These are phyloP conservation scores for Macrobrachium nipponense DNA, from an alignment of 1,140 invertebrate genomes.

Conservation along the genomic window DNA sequence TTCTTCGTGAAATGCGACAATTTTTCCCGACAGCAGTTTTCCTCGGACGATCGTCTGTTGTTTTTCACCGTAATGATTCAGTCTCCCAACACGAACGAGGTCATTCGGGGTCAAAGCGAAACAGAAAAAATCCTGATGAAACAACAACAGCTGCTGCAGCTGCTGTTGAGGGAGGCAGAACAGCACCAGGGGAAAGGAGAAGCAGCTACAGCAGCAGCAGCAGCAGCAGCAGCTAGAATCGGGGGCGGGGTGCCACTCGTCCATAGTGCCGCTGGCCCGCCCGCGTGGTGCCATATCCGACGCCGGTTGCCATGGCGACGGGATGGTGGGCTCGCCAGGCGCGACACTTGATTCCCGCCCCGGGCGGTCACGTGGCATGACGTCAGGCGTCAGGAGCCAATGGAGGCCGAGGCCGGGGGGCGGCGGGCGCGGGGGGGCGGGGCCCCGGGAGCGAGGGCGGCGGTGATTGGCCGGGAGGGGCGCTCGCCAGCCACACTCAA, in stretches of 20 bases:
- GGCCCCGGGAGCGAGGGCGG: background rate
- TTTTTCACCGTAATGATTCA: too few species aligned
- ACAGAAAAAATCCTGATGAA: too few species aligned
- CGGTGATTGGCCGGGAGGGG: slow-evolving; percentile 47
- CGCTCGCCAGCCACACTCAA: slow-evolving; percentile 57
- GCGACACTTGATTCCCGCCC: slow-evolving; percentile 55
- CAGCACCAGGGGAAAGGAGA: background rate
- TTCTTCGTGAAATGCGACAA: too few species aligned
- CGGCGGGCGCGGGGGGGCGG: slow-evolving; percentile 37
- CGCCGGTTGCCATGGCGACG: slow-evolving; percentile 56
- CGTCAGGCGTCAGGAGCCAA: slow-evolving; percentile 60
- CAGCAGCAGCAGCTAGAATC: slow-evolving; percentile 9
- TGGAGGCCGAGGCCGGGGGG: slow-evolving; percentile 38
- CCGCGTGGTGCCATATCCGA: slow-evolving; percentile 49
- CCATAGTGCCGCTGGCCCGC: slow-evolving; percentile 30
- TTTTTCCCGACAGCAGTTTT: too few species aligned
- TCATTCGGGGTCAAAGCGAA: too few species aligned
- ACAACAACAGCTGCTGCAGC: background rate
- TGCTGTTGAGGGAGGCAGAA: background rate
- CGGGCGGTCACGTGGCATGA: slow-evolving; percentile 60
- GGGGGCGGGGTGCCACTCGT: slow-evolving; percentile 55
- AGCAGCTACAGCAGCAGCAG: background rate
- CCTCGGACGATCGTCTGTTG: too few species aligned
- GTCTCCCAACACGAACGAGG: too few species aligned
- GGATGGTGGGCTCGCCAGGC: slow-evolving; percentile 45